These are phyloP conservation scores for Heterotis niloticus DNA, from an alignment of 2,113 vertebrate species.

Conservation along the genomic window DNA sequence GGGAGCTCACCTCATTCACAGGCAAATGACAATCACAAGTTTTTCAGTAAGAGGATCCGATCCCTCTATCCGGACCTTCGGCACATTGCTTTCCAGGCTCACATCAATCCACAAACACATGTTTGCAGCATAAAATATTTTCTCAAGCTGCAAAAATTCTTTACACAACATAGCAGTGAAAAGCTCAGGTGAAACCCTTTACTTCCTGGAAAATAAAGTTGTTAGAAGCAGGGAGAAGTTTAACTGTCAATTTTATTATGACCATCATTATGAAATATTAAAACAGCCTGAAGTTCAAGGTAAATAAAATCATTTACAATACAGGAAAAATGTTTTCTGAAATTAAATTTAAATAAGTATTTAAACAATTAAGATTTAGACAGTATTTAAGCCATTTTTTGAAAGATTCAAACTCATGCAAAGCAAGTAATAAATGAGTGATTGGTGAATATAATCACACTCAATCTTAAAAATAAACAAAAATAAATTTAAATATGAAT, in stretches of 20 bases:
- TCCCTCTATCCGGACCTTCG: too few species aligned
- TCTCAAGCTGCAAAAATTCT: too few species aligned
- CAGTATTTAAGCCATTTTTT: background rate
- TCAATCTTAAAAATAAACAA: constrained; percentile 2
- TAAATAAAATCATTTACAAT: constrained; percentile 23
- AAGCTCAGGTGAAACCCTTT: too few species aligned
- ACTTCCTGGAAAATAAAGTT: too few species aligned
- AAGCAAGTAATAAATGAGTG: constrained; percentile 8
- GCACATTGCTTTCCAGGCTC: too few species aligned
- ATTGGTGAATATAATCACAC: background rate
- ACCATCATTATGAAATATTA: constrained; percentile 19
- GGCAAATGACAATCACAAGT: too few species aligned
- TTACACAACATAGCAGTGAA: too few species aligned
- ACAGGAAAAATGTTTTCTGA: constrained; percentile 11
- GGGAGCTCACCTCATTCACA: too few species aligned
- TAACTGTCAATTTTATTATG: constrained; percentile 11
- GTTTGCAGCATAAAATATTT: too few species aligned
- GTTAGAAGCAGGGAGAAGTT: background rate
- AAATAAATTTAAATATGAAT: constrained; percentile 10
- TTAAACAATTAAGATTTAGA: constrained; percentile 17
- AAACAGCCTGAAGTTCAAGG: background rate
- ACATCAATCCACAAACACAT: too few species aligned
- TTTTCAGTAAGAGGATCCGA: too few species aligned
- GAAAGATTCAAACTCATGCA: constrained; percentile 20
- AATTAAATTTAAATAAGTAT: constrained; percentile 20